These are phyloP conservation scores for Euborellia annulipes DNA, from an alignment of 1,140 invertebrate genomes.

Conservation along the genomic window DNA sequence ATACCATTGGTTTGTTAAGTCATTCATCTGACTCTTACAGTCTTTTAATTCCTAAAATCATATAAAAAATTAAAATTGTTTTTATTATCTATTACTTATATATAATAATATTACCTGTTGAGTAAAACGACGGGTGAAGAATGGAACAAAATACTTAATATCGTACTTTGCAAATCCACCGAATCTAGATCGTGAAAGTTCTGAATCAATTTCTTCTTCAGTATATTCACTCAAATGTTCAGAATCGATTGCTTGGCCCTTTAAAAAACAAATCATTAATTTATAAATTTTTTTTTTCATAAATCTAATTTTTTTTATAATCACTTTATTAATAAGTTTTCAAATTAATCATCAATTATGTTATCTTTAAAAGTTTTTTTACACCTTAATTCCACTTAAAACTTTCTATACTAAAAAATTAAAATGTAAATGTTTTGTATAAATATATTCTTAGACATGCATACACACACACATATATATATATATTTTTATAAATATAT, in stretches of 20 bases:
- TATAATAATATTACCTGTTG: constrained; percentile 46
- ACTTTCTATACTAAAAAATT: no score
- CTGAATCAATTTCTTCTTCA: constrained; percentile 81
- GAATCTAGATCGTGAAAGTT: constrained; percentile 45
- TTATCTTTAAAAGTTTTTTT: no score
- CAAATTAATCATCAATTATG: no score
- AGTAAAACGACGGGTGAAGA: constrained; percentile 87
- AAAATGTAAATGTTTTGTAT: no score
- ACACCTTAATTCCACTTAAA: no score
- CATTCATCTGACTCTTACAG: constrained; percentile 90
- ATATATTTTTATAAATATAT: no score
- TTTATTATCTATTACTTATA: background rate
- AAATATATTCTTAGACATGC: no score
- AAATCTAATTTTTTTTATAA: no score
- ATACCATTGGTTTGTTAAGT: constrained; percentile 92
- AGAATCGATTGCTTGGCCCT: constrained; percentile 89
- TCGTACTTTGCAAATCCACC: constrained; percentile 80
- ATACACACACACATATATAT: no score
- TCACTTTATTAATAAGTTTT: no score
- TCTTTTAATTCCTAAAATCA: constrained; percentile 69
- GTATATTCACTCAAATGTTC: constrained; percentile 91
- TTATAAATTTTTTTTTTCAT: no score
- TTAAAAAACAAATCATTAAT: no score
- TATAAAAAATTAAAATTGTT: constrained; percentile 3
- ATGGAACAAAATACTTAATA: constrained; percentile 85